Conservation (phyloP, 2,888 invertebrate genomes). For the Thumatha senex region DNA sequence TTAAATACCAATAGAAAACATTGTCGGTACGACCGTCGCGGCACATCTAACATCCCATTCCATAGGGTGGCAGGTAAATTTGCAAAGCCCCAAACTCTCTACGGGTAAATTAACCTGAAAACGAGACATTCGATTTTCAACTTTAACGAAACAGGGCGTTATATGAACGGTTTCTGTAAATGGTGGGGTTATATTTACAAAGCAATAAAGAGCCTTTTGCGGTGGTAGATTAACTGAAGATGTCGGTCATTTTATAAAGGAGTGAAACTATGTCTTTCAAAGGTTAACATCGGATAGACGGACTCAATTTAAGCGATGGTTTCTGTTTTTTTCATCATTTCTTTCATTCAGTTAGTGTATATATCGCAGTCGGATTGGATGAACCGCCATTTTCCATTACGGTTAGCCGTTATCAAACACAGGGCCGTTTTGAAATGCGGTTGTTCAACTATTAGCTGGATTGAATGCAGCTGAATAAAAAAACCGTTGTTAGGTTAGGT, state of each 20-base stretch:
- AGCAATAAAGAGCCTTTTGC: conserved; percentile 47
- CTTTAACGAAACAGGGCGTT: conserved; percentile 37
- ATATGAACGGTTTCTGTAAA: conserved; percentile 21
- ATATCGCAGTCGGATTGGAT: no score
- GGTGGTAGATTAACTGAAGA: conserved; percentile 32
- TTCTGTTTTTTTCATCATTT: conserved; percentile 6
- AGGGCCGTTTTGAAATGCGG: no score
- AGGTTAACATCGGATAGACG: conserved; percentile 37
- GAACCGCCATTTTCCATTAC: no score
- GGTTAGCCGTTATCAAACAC: no score
- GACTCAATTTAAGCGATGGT: background rate
- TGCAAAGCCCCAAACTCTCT: conserved; percentile 56
- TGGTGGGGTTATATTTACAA: conserved; percentile 38
- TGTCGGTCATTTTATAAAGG: conserved; percentile 57
- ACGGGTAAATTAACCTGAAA: conserved; percentile 43
- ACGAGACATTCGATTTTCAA: conserved; percentile 47
- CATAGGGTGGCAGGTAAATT: conserved; percentile 64
- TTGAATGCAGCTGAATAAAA: no score
- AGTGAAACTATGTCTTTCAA: conserved; percentile 37
- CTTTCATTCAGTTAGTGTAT: background rate
- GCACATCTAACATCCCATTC: conserved; percentile 49
- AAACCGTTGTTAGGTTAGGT: no score
- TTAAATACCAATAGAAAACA: conserved; percentile 38
- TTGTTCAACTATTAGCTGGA: no score
- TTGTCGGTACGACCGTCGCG: conserved; percentile 32